Evolutionary conservation across 2,888 invertebrate genomes (phyloP), one percentile per base, ranked within the genome.

Genomic region (Pandemis heparana): DNA sequence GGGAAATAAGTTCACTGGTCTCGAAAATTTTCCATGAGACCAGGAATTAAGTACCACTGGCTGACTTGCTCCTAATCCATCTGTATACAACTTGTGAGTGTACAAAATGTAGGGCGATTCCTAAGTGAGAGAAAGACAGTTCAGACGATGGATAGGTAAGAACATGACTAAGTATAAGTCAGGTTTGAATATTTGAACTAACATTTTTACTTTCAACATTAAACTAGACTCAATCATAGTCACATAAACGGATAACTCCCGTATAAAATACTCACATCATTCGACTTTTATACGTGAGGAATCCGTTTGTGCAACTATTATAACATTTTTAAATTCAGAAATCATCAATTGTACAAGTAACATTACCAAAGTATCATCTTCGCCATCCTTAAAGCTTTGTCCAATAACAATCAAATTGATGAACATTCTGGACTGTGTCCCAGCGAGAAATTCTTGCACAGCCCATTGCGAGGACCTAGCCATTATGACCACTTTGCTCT

Each of bases 391-490:
- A 68, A 96, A 95, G 14, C 96, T 96, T 82, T 96, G 96, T 0
- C 96, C 96, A 71, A 97, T 95, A 0, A 97, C 95, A 70, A 97
- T 88, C 43, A 97, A 90, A 90, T 97, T 97, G 0, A 96, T 94
- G 82, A 97, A 96, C 83, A 95, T 95, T 80, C 96, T 95, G 0
- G 97, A 96, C 2, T 89, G 75, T 65, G 95, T 91, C 32, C 95
- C 95, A 0, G 95, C 89, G 18, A 97, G 84, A 89, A 97, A 97
- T 81, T 97, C 97, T 72, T 96, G 95, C 0, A 97, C 95, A 39
- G 96, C 95, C 97, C 97, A 97, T 80, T 97, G 96, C 0, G 97
- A 96, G 1, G 97, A 97, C 79, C 95, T 94, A 0, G 97, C 95
- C 0, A 97, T 92, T 0, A 97, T 86, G 0, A 97, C 91, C 0